Percentiles rank a stretch among this genome's conserved stretches.
These are phyloP conservation scores for Hycleus cichorii DNA, from an alignment of 1,140 invertebrate genomes.

Conservation along the genomic window DNA sequence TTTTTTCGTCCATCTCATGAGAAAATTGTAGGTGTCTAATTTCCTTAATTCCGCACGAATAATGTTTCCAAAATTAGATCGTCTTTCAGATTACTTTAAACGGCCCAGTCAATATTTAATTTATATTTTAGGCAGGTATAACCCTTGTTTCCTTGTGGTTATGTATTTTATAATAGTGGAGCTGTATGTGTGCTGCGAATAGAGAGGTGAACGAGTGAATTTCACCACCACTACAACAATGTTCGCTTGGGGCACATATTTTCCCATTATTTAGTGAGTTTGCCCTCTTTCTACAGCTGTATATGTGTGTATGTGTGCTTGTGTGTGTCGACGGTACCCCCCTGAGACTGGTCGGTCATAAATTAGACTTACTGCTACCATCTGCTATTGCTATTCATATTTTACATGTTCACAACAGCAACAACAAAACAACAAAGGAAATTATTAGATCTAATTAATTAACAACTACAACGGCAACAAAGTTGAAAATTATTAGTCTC, in stretches of 20 bases:
- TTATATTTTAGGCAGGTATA: no score
- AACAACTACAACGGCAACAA: conserved; percentile 2
- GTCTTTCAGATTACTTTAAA: no score
- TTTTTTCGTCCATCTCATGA: no score
- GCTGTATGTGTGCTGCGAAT: no score
- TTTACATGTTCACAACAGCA: conserved; percentile 13
- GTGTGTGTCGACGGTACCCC: background rate
- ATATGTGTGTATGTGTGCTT: background rate
- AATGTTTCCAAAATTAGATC: no score
- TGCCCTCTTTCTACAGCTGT: background rate
- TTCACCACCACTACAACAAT: conserved; percentile 2
- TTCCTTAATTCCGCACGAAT: no score
- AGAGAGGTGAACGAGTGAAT: no score
- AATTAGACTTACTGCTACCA: conserved; percentile 15
- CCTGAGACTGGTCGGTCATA: conserved; percentile 15
- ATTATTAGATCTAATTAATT: conserved; percentile 15
- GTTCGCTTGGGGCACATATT: conserved; percentile 8
- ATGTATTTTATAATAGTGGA: no score
- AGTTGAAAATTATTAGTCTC: background rate
- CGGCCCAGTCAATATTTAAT: no score
- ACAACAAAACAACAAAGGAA: background rate
- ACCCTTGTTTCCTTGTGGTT: no score
- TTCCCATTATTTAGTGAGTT: conserved; percentile 2
- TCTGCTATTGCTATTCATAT: conserved; percentile 15
- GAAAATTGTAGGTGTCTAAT: no score